A percentile compares a stretch with the other conserved stretches of the same genome.
Evolutionary conservation across 2,797 vertebrate species (phyloP).

Genomic region (Nothura maculosa): DNA sequence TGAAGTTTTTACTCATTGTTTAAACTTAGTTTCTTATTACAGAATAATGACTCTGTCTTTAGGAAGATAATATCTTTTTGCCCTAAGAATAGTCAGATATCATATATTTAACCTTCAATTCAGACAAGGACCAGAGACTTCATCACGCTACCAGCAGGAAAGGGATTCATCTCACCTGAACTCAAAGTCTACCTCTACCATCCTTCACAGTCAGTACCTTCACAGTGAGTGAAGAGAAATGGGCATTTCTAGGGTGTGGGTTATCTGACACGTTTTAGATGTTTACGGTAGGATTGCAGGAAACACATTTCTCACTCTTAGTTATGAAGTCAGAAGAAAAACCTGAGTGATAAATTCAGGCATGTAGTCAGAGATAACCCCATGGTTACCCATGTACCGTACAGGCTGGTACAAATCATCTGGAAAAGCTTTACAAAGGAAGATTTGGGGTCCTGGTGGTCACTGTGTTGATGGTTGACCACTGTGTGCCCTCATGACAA

Average conservation of each 20-base stretch:
- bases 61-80: neutral
- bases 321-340: neutral
- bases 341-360: neutral
- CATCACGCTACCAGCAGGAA: neutral
- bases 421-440: neutral
- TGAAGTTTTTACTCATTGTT: neutral
- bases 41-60: neutral
- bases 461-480: too few species aligned
- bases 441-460: neutral
- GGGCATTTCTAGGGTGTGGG: fast-evolving
- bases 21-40: neutral
- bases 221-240: neutral
- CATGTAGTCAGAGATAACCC: fast-evolving
- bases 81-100: neutral
- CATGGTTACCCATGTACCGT: neutral
- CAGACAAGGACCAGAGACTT: neutral
- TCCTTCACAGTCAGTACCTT: too few species aligned
- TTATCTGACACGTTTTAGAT: neutral
- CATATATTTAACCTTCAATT: neutral
- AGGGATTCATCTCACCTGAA: neutral
- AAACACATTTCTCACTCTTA: neutral
- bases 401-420: neutral
- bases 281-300: neutral
- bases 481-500: neutral
- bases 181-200: neutral